Percentiles rank a stretch among this genome's conserved stretches.
These are phyloP conservation scores for Maccullochella peelii DNA, from an alignment of 2,113 vertebrate genomes.

Conservation along the genomic window DNA sequence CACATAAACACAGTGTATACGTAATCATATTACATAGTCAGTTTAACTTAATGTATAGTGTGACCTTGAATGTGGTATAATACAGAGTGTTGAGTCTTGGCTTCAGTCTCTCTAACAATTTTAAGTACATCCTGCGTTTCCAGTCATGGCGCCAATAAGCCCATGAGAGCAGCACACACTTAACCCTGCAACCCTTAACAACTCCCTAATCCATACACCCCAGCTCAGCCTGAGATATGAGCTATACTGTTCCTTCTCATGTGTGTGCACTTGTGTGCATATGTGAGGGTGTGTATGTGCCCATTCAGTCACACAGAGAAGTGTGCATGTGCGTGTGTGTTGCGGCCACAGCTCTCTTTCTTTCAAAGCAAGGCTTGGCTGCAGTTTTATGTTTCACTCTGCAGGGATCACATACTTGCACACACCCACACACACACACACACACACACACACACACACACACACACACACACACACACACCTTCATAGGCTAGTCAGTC, in stretches of 20 bases:
- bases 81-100: slow-evolving; percentile 36
- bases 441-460: slow-evolving; percentile 14
- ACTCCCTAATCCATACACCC: slow-evolving; percentile 54
- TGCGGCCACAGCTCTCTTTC: slow-evolving; percentile 18
- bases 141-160: slow-evolving; percentile 62
- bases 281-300: slow-evolving; percentile 7
- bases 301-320: slow-evolving; percentile 29
- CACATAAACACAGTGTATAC: slow-evolving; percentile 25
- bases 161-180: slow-evolving; percentile 59
- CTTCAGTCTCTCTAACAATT: slow-evolving; percentile 49
- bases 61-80: slow-evolving; percentile 55
- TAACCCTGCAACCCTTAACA: slow-evolving; percentile 57
- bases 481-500: slow-evolving; percentile 69
- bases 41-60: slow-evolving; percentile 42
- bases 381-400: slow-evolving; percentile 60
- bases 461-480: slow-evolving; percentile 44
- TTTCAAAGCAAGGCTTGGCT: slow-evolving; percentile 47
- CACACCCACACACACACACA: slow-evolving; percentile 5
- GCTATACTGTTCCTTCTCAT: slow-evolving; percentile 40
- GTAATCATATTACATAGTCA: slow-evolving; percentile 30
- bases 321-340: slow-evolving; percentile 26
- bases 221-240: slow-evolving; percentile 48
- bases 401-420: slow-evolving; percentile 27
- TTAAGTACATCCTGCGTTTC: slow-evolving; percentile 61
- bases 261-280: slow-evolving; percentile 5